Base-by-base conservation (phyloP, 2,797 vertebrate genomes). In the Cetoscarus ocellatus region DNA sequence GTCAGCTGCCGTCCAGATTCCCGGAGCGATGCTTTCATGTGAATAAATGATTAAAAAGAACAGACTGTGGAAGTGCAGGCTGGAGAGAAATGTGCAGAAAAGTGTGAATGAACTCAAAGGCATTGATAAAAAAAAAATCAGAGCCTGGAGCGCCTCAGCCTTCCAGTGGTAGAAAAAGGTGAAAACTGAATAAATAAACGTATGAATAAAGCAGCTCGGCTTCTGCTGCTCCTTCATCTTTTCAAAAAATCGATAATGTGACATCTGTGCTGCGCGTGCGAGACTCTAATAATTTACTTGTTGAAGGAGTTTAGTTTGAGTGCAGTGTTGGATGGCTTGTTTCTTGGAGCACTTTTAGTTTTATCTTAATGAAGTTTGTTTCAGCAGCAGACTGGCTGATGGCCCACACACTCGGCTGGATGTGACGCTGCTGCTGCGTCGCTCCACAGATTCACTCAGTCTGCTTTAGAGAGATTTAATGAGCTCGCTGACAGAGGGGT, bases 301-400 rank as follows among this genome's bases (percentile, higher is more conserved):
- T 67, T 61, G 67, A n/a, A 78, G 66, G 63, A 63, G 71, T 64
- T 56, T 7, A 6, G 13, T 59, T 40, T 1, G 54, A 45, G 59
- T 15, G 11, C 27, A 48, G 7, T 0, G 52, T 36, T n/a, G 0
- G 38, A 50, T 10, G 53, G 17, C 56, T 79, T 66, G 86, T 65
- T 54, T 15, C 12, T 51, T 77, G 64, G 65, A 70, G 62, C 18
- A 13, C 13, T 0, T 57, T 77, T 51, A 45, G 57, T 73, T 70
- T 60, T 53, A 14, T 76, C 47, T 55, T 73, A 67, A 77, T 82
- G 61, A 82, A 79, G 51, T 65, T 62, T 3, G 18, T 18, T 34
- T 68, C 40, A 53, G 63, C 40, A 53, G 63, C 70, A 70, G 69
- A 56, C 74, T 74, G 76, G 76, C 68, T 54, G 73, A 50, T 47